Conservation (phyloP, 2,888 invertebrate genomes). For the Agonopterix heracliana region DNA sequence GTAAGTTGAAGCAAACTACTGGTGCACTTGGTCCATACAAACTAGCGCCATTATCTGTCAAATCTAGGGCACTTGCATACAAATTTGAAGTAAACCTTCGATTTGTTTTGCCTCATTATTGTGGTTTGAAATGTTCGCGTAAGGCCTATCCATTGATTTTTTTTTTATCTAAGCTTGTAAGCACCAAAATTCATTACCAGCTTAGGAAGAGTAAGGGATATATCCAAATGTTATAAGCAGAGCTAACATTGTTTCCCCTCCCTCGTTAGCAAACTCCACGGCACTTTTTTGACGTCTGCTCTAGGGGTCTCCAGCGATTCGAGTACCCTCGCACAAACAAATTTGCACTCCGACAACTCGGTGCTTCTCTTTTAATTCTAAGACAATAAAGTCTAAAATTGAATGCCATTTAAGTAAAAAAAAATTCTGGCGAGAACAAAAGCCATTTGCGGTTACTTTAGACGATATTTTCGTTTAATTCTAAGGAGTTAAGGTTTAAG, state of each 20-base stretch:
- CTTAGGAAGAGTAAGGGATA: neutral
- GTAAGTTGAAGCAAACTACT: too few species aligned
- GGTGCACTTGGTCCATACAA: too few species aligned
- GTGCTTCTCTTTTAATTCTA: slow-evolving; percentile 20
- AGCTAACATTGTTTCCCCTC: slow-evolving; percentile 53
- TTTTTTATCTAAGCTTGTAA: too few species aligned
- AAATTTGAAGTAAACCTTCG: too few species aligned
- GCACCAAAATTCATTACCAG: too few species aligned
- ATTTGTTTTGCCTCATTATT: too few species aligned
- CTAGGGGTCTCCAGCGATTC: slow-evolving; percentile 56
- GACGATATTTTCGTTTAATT: slow-evolving; percentile 28
- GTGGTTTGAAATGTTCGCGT: too few species aligned
- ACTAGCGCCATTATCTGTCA: too few species aligned
- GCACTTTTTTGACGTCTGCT: slow-evolving; percentile 68
- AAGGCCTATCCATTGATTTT: too few species aligned
- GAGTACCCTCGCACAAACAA: slow-evolving; percentile 38
- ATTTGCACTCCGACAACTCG: slow-evolving; percentile 24
- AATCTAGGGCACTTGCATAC: too few species aligned
- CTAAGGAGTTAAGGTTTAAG: slow-evolving; percentile 31
- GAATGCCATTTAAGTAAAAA: slow-evolving; percentile 16
- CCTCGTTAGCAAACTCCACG: slow-evolving; percentile 62
- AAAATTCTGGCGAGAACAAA: slow-evolving; percentile 28
- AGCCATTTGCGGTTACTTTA: slow-evolving; percentile 32
- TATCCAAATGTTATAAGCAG: slow-evolving; percentile 43
- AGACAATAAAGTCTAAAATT: slow-evolving; percentile 35